These are phyloP conservation scores for Lampropteryx suffumata DNA, from an alignment of 2,888 invertebrate genomes.

Conservation along the genomic window DNA sequence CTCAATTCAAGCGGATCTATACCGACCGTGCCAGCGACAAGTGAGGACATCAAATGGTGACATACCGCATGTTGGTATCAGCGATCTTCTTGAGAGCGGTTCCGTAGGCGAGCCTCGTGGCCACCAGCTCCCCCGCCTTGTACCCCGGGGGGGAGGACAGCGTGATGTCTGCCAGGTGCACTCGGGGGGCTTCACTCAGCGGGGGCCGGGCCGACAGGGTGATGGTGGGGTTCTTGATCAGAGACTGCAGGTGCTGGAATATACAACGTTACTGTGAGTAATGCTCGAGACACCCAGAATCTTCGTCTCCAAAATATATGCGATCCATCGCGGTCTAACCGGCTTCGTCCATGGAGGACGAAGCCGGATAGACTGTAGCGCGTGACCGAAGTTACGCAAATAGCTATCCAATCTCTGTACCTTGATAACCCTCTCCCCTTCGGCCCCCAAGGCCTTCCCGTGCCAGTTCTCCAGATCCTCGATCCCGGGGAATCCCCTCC, in stretches of 20 bases:
- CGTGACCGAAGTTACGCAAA: too few species aligned
- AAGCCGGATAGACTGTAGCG: too few species aligned
- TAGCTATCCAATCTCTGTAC: not conserved
- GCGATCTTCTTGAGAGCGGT: conserved; percentile 95
- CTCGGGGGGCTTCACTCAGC: conserved; percentile 86
- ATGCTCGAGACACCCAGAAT: too few species aligned
- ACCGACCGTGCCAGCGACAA: too few species aligned
- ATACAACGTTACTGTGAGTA: too few species aligned
- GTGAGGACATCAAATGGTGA: too few species aligned
- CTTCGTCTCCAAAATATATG: too few species aligned
- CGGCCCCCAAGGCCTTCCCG: conserved; percentile 96
- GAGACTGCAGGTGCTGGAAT: conserved; percentile 71
- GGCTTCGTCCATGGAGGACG: too few species aligned
- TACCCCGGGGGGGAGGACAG: conserved; percentile 93
- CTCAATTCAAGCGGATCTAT: too few species aligned
- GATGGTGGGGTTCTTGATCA: conserved; percentile 87
- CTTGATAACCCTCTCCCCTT: conserved; percentile 86
- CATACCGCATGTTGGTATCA: conserved; percentile 81
- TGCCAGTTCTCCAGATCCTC: conserved; percentile 99
- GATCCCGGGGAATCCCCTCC: conserved; percentile 93
- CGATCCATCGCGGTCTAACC: too few species aligned
- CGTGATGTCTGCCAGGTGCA: conserved; percentile 84
- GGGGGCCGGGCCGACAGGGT: conserved; percentile 85
- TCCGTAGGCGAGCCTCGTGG: conserved; percentile 97
- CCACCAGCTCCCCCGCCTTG: conserved; percentile 89